Evolutionary conservation across 1,140 invertebrate genomes (phyloP).

Genomic region (Brachionus koreanus): DNA sequence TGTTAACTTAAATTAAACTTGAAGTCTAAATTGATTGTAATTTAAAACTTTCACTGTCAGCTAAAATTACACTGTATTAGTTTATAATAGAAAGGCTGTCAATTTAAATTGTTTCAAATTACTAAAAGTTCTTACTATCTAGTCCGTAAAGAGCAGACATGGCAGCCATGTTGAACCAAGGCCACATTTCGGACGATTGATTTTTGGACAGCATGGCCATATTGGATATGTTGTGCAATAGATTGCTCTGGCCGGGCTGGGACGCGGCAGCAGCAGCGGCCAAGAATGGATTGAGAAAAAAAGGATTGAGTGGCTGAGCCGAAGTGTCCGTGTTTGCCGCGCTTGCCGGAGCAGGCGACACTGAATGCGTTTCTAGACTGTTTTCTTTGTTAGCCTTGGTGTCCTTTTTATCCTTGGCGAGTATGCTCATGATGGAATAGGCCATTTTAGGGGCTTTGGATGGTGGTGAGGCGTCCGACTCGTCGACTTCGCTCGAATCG

Average conservation of each 20-base stretch:
- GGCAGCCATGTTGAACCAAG: slow-evolving; percentile 34
- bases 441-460: background rate
- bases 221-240: slow-evolving; percentile 13
- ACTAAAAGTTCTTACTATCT: background rate
- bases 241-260: background rate
- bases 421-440: slow-evolving; percentile 10
- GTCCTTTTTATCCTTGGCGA: background rate
- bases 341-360: background rate
- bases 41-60: slow-evolving; percentile 37
- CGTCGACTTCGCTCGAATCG: background rate
- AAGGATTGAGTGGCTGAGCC: background rate
- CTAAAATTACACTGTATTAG: background rate
- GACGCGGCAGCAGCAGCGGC: background rate
- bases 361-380: background rate
- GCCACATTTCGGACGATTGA: slow-evolving; percentile 3
- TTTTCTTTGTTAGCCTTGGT: background rate
- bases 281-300: slow-evolving; percentile 1
- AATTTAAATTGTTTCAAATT: slow-evolving; percentile 19
- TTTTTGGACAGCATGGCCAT: background rate
- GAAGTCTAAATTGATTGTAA: slow-evolving; percentile 36
- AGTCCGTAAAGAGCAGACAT: slow-evolving; percentile 27
- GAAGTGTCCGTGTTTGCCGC: background rate
- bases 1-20: slow-evolving; percentile 4
- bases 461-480: background rate
- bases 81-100: background rate